These are phyloP conservation scores for Agapornis roseicollis DNA, from an alignment of 2,113 vertebrate genomes.

Conservation along the genomic window DNA sequence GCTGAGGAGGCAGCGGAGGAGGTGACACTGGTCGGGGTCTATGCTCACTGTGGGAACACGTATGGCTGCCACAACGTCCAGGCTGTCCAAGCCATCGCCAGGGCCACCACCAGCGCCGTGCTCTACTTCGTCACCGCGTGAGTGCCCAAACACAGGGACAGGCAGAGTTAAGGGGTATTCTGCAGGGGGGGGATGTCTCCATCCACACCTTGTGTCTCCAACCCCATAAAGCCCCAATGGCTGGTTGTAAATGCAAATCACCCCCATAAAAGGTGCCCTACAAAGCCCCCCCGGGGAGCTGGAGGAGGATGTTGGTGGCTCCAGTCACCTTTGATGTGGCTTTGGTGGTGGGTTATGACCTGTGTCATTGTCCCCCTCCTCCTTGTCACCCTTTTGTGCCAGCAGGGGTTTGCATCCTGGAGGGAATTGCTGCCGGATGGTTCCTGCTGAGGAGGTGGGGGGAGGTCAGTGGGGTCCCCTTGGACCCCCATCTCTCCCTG, in stretches of 20 bases:
- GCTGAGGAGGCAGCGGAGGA: not conserved
- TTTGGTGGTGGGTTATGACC: not conserved
- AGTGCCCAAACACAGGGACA: not conserved
- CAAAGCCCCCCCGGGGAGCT: not conserved
- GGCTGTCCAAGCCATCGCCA: constrained; percentile 74
- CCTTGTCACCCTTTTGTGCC: not conserved
- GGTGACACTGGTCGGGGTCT: constrained; percentile 78
- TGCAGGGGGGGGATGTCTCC: not conserved
- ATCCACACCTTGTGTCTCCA: not conserved
- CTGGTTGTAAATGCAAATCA: not conserved
- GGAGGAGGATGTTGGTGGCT: not conserved
- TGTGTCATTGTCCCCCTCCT: not conserved
- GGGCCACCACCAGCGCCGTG: constrained; percentile 70
- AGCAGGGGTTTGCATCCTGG: not conserved
- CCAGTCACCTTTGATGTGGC: constrained; percentile 17
- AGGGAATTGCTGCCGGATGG: not conserved
- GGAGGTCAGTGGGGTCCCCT: not conserved
- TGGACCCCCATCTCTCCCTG: not conserved
- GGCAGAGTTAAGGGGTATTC: rapidly evolving
- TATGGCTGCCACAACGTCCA: constrained; percentile 75
- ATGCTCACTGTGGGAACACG: constrained; percentile 83
- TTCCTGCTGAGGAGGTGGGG: not conserved
- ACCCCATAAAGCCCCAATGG: not conserved
- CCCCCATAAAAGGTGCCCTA: not conserved
- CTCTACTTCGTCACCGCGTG: constrained; percentile 81